Base-by-base conservation (phyloP, 2,888 invertebrate species). In the Megalurothrips usitatus region DNA sequence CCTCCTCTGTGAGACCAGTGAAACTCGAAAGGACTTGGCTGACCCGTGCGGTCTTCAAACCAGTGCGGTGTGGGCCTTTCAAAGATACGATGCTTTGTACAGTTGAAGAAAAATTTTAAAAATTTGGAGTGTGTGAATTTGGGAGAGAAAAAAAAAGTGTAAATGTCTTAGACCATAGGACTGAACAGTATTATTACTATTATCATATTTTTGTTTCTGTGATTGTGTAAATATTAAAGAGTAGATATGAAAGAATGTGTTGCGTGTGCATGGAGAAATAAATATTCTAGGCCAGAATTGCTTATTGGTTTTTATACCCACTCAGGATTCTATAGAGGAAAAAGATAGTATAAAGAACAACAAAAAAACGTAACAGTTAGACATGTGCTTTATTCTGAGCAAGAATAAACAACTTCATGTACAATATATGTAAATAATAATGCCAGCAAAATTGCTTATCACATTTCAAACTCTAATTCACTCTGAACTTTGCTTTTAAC, bases 91-190 rank as follows among this genome's bases (percentile, higher is more conserved):
- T 68, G n/a, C 23, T 68, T 23, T 23, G 23, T 43, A 43, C 34
- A 6, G 34, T 43, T 4, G 34, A 43, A 43, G 6, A 43, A 43
- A 6, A 43, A 43, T 43, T 2, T 2, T 43, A 43, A 43, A n/a
- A n/a, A n/a, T n/a, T n/a, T 43, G 34, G 34, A 43, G 2, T 43
- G 34, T 43, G 34, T 43, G 34, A 43, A 43, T 43, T 43, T 43
- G 34, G 2, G 34, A 4, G 2, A 4, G 34, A 43, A 43, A 43
- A 43, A 43, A 26, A 12, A 26, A 26, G 26, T 75, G 68, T 75
- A 75, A 75, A 75, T 75, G 68, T 75, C 12, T 75, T 75, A 58
- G 58, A 58, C 58, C 58, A 17, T 58, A 75, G 68, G 68, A 75
- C 68, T 75, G 68, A 75, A 26, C 68, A 75, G 68, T 75, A 75